Evolutionary conservation across 2,888 invertebrate genomes (phyloP).

Genomic region (Chorisops tibialis): DNA sequence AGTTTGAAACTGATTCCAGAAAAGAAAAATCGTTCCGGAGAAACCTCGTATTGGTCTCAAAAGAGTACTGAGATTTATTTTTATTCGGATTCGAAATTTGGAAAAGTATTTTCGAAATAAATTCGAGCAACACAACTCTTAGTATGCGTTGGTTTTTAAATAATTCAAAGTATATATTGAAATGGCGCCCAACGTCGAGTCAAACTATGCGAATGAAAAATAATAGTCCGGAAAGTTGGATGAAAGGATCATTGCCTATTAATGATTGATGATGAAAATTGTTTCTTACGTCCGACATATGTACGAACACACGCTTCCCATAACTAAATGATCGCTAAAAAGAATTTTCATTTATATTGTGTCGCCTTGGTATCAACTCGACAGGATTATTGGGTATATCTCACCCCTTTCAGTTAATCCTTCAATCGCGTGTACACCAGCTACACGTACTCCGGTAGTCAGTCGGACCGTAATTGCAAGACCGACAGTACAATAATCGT

Average conservation of each 20-base stretch:
- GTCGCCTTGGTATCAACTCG: neutral
- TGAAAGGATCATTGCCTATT: too few species aligned
- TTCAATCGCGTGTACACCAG: neutral
- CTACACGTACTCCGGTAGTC: neutral
- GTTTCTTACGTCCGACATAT: neutral
- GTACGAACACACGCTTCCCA: neutral
- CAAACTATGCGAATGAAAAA: too few species aligned
- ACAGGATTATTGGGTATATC: neutral
- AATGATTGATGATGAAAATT: too few species aligned
- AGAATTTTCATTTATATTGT: neutral
- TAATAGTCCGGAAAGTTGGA: too few species aligned
- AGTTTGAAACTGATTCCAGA: neutral
- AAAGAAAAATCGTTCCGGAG: neutral
- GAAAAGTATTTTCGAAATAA: too few species aligned
- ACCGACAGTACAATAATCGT: slow-evolving; percentile 4
- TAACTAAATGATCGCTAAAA: slow-evolving; percentile 8
- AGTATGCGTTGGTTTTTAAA: too few species aligned
- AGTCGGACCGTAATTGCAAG: neutral
- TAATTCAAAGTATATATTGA: too few species aligned
- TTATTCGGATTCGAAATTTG: too few species aligned
- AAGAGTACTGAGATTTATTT: neutral
- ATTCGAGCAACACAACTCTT: too few species aligned
- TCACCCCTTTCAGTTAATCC: slow-evolving; percentile 21
- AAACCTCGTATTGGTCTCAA: neutral
- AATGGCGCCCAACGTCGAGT: too few species aligned